Base-by-base conservation (phyloP, 2,113 vertebrate genomes). In the Pedetes capensis region DNA sequence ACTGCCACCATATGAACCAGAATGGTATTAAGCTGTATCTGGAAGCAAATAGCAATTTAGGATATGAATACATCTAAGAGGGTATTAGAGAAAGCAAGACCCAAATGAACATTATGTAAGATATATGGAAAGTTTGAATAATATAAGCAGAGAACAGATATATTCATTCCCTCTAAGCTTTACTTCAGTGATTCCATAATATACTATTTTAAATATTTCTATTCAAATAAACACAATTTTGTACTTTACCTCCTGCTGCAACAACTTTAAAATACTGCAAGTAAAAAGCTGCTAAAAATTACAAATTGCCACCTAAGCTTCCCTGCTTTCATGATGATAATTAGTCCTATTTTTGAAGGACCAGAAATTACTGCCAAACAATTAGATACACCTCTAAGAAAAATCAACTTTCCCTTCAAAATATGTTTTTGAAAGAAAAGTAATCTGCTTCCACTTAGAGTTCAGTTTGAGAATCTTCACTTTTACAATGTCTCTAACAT, bases 301-400 rank as follows among this genome's bases (percentile, higher is more conserved):
- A 96, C 88, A 96, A 95, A 96, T 96, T 96, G 72, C 87, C 39
- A 95, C 85, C 92, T 95, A 95, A 96, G 92, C 51, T 72, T 96
- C 63, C 53, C 78, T 96, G 95, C 51, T 68, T 97, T 84, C 78
- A 49, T 39, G 27, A 95, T 95, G 69, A 93, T 97, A 97, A 97
- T 97, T 97, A 97, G 88, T 92, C 94, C 93, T 97, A 91, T 94
- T 97, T 97, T 94, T 96, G 86, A 97, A 96, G 88, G 95, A 95
- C 96, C 59, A 92, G 81, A 95, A 55, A 95, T 97, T 97, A 97
- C 94, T 96, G 92, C 95, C 90, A 95, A 97, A 95, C 94, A 97
- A 96, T 97, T 97, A 96, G 91, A 55, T 92, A 93, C 64, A 89
- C 95, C 88, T 95, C 74, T 93, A 86, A 64, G 91, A 94, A 97